Conservation (phyloP, 2,888 invertebrate species). For the Sinelater perroti region DNA sequence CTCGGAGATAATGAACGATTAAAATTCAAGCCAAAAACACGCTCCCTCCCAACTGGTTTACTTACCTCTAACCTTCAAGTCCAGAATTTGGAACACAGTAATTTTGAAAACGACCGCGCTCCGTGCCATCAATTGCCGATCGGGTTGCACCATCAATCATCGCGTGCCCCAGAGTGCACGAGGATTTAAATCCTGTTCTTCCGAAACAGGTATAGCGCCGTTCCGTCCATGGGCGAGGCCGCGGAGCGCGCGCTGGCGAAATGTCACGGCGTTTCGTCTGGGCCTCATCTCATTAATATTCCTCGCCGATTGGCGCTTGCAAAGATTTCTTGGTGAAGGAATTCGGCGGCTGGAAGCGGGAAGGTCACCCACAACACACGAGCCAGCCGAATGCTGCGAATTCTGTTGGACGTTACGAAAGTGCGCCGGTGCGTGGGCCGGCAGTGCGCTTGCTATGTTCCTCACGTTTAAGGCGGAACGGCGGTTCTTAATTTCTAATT, state of each 20-base stretch:
- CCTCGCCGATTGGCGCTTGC: not conserved
- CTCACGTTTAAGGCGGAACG: no score
- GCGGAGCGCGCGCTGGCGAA: not conserved
- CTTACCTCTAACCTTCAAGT: constrained; percentile 30
- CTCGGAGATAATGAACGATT: constrained; percentile 11
- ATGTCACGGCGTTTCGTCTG: constrained; percentile 11
- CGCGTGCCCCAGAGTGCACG: no score
- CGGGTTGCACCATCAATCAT: constrained; percentile 10
- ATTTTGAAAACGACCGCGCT: constrained; percentile 18
- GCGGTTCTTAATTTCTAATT: not conserved
- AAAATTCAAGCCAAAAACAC: constrained; percentile 21
- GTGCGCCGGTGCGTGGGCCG: not conserved
- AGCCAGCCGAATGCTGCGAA: not conserved
- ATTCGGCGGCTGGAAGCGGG: constrained; percentile 7
- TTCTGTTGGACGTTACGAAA: no score
- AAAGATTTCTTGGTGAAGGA: constrained; percentile 1
- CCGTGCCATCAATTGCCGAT: constrained; percentile 14
- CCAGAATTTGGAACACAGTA: constrained; percentile 19
- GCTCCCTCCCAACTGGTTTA: constrained; percentile 24
- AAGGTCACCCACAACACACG: constrained; percentile 10
- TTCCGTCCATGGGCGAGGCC: constrained; percentile 8
- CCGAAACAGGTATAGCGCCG: no score
- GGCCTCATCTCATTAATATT: constrained; percentile 9
- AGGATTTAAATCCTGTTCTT: not conserved
- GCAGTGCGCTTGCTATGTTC: not conserved